These are phyloP conservation scores for Lithobates sylvaticus DNA, from an alignment of 2,797 vertebrate genomes.

Conservation along the genomic window DNA sequence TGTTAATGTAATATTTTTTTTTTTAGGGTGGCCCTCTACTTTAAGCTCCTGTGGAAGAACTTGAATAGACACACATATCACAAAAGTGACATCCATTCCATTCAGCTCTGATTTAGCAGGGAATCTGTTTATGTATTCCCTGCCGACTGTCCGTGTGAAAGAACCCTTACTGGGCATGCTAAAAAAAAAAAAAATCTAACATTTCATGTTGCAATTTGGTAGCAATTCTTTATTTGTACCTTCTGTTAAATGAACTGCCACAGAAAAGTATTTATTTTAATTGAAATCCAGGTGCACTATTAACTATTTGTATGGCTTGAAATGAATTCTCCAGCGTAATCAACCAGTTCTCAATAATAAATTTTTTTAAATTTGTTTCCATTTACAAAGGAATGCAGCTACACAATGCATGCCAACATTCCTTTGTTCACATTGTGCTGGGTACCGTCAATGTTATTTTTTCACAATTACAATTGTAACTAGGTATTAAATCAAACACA, in stretches of 20 bases:
- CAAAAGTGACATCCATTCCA: too few species aligned
- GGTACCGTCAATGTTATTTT: not conserved
- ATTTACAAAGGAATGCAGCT: not conserved
- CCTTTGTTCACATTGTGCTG: not conserved
- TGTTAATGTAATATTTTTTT: too few species aligned
- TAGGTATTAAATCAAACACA: not conserved
- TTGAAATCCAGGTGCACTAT: not conserved
- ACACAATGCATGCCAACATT: not conserved
- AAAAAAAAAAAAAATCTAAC: too few species aligned
- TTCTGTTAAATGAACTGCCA: not conserved
- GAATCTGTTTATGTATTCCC: too few species aligned
- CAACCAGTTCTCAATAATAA: not conserved
- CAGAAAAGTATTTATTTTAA: not conserved
- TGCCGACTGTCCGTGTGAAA: too few species aligned
- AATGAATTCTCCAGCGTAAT: not conserved
- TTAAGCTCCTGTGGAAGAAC: too few species aligned
- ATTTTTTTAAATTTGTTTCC: not conserved
- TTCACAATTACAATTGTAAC: constrained; percentile 4
- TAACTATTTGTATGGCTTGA: not conserved
- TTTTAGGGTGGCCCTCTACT: too few species aligned
- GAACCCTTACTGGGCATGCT: too few species aligned
- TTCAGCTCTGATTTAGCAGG: too few species aligned
- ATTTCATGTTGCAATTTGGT: not conserved
- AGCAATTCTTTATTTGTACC: not conserved
- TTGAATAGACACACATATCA: too few species aligned